Percentiles rank a stretch among this genome's conserved stretches.
These are phyloP conservation scores for Pipistrellus pipistrellus DNA, from an alignment of 2,797 vertebrate genomes.

Conservation along the genomic window DNA sequence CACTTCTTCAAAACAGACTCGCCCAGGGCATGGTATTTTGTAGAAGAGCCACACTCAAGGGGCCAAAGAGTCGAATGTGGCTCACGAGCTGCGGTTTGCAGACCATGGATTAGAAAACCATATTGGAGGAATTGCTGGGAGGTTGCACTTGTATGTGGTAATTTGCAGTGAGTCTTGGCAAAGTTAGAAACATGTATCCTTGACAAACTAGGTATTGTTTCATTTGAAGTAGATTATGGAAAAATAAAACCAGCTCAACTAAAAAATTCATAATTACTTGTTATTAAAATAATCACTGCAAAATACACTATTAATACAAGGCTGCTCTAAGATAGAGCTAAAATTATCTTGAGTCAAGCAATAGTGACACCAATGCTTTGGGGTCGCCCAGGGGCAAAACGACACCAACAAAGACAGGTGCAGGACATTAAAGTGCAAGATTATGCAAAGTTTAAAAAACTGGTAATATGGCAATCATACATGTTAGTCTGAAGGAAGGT, in stretches of 20 bases:
- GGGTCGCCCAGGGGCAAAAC: not conserved
- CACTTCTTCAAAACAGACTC: too few species aligned
- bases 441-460: constrained; percentile 11
- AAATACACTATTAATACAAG: constrained; percentile 14
- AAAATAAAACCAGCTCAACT: constrained; percentile 42
- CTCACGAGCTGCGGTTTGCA: too few species aligned
- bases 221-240: constrained; percentile 29
- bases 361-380: not conserved
- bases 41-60: too few species aligned
- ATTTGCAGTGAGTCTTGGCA: constrained; percentile 52
- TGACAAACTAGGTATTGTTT: constrained; percentile 45
- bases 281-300: constrained; percentile 39
- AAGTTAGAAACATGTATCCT: not conserved
- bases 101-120: constrained; percentile 32
- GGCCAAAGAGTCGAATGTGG: too few species aligned
- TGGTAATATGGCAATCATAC: not conserved
- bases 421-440: not conserved
- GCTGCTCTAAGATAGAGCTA: constrained; percentile 34
- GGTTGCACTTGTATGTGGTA: constrained; percentile 45
- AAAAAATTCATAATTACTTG: constrained; percentile 43
- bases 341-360: not conserved
- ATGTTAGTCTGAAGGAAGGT: not conserved
- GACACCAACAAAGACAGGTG: not conserved
- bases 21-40: too few species aligned
- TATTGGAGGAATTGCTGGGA: constrained; percentile 67